Base-by-base conservation (phyloP, 92 coral and sea anemone species). In the Isaurus tuberculatus region DNA sequence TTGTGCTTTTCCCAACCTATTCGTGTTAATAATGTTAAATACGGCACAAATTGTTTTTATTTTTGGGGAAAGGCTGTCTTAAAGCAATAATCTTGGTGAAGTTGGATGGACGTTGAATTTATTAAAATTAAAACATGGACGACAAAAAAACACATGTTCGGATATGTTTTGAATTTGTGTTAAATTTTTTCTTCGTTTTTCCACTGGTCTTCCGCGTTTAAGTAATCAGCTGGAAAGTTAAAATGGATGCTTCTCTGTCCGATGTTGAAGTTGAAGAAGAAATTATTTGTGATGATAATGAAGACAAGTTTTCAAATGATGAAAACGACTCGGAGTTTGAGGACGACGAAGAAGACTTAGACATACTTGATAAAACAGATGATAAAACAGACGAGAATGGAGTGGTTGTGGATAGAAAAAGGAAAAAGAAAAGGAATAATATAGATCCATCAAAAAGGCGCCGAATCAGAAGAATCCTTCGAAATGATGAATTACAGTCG, bases 401-500 rank as follows among this genome's bases (percentile, higher is more conserved):
- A 53, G 20, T n/a, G 34, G 77, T 64, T 57, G 88, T 55, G n/a
- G 29, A 26, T 40, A 73, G 34, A 27, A 44, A 53, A 34, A 72
- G 44, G 9, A 88, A 88, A 64, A 90, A 89, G 71, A 94, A 92
- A 85, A 73, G 90, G 51, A 89, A 86, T 60, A 65, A 70, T 13
- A 44, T 80, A 44, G 97, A 96, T 46, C 92, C 85, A 11, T 87
- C 91, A 16, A 91, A 87, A 68, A 89, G 99, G 74, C 92, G 92
- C 60, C 91, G 88, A 19, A 96, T 96, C 74, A 85, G 99, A n/a
- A 85, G 89, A 72, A 96, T 96, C 51, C 44, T 96, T 22, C 87
- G 89, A 8, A 92, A 88, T 55, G 91, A 86, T 55, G 90, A 94
- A 63, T 91, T 96, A 0, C 94, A 92, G 8, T 80, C 89, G 17